Evolutionary conservation across 2,888 invertebrate species (phyloP).

Genomic region (Scaptomyza cyrtandrae): DNA sequence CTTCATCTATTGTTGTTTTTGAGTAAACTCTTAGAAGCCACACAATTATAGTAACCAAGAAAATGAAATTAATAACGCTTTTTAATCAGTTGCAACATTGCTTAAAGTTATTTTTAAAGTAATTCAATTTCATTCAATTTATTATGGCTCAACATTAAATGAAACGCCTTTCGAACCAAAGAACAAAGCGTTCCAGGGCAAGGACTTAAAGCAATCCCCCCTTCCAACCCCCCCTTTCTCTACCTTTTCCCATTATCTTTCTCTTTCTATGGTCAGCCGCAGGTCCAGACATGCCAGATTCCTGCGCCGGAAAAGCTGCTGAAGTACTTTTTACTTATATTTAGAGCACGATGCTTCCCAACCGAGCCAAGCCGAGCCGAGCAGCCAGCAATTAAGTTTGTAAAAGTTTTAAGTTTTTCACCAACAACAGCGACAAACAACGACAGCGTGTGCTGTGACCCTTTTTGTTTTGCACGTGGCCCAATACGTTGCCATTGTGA

Average conservation of each 20-base stretch:
- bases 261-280: conserved; percentile 39
- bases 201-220: conserved; percentile 19
- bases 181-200: conserved; percentile 38
- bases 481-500: conserved; percentile 41
- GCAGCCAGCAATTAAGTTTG: conserved; percentile 75
- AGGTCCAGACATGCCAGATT: conserved; percentile 27
- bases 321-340: conserved; percentile 30
- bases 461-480: conserved; percentile 68
- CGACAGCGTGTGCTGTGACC: conserved; percentile 65
- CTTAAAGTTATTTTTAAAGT: conserved; percentile 21
- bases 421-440: conserved; percentile 56
- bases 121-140: conserved; percentile 40
- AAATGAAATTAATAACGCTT: conserved; percentile 11
- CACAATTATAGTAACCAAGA: not conserved
- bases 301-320: conserved; percentile 7
- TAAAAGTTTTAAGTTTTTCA: conserved; percentile 68
- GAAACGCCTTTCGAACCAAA: conserved; percentile 15
- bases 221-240: no score
- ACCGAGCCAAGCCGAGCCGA: conserved; percentile 14
- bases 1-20: no score
- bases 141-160: conserved; percentile 30
- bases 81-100: conserved; percentile 30
- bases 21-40: not conserved
- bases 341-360: conserved; percentile 41
- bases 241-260: not conserved